Evolutionary conservation across 1,140 invertebrate genomes (phyloP).

Genomic region (Neocloeon triangulifer): DNA sequence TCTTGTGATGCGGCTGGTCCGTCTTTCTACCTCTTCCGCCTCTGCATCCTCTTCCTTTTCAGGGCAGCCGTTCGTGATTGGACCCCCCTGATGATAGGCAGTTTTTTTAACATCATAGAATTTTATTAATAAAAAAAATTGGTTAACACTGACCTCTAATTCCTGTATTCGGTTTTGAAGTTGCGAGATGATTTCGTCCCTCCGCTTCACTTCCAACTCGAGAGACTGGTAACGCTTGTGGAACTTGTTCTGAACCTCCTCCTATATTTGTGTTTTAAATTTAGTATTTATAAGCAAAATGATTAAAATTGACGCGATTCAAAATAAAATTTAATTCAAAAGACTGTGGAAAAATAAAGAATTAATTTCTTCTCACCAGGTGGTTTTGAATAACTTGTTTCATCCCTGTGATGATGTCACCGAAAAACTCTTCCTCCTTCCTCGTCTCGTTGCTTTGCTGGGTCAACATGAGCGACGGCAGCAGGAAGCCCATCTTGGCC

Average conservation of each 20-base stretch:
- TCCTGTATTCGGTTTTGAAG: slow-evolving; percentile 45
- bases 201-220: slow-evolving; percentile 45
- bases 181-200: slow-evolving; percentile 54
- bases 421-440: slow-evolving; percentile 46
- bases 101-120: no score
- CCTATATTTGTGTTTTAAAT: slow-evolving; percentile 14
- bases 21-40: slow-evolving; percentile 3
- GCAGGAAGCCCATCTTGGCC: not conserved
- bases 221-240: slow-evolving; percentile 37
- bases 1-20: slow-evolving; percentile 4
- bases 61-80: not conserved
- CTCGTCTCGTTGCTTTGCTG: not conserved
- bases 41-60: slow-evolving; percentile 2
- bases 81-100: slow-evolving; percentile 4
- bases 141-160: slow-evolving; percentile 22
- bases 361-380: slow-evolving; percentile 20
- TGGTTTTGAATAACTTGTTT: slow-evolving; percentile 50
- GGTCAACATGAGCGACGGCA: slow-evolving; percentile 15
- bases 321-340: slow-evolving; percentile 2
- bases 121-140: no score
- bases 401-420: slow-evolving; percentile 46
- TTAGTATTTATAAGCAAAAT: slow-evolving; percentile 1
- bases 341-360: no score
- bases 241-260: slow-evolving; percentile 25
- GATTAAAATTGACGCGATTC: not conserved